Evolutionary conservation across 2,888 invertebrate species (phyloP).

Genomic region (Cerceris rybyensis): DNA sequence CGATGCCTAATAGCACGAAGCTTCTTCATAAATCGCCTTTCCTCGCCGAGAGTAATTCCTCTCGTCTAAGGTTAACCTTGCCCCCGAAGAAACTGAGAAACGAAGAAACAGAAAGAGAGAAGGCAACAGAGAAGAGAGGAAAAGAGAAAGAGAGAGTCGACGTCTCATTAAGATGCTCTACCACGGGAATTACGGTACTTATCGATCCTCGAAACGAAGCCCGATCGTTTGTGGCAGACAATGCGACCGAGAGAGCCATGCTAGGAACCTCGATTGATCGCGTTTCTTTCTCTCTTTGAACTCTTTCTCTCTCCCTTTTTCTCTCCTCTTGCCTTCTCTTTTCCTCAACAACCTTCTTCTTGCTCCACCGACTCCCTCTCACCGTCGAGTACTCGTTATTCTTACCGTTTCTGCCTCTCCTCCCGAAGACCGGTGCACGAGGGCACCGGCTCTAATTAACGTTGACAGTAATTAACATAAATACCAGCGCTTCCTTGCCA

Average conservation of each 20-base stretch:
- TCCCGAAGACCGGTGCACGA: constrained; percentile 48
- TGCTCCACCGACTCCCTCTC: constrained; percentile 10
- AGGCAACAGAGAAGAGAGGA: not conserved
- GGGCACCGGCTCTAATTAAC: constrained; percentile 78
- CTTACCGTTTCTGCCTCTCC: constrained; percentile 26
- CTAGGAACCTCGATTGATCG: constrained; percentile 58
- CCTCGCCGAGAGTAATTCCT: constrained; percentile 21
- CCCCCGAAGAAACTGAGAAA: not conserved
- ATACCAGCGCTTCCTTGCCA: constrained; percentile 78
- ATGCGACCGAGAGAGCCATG: constrained; percentile 57
- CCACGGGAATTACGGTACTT: constrained; percentile 72
- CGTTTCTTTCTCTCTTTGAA: constrained; percentile 50
- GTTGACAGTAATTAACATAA: constrained; percentile 81
- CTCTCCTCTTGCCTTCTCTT: not conserved
- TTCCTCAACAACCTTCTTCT: constrained; percentile 13
- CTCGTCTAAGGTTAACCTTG: constrained; percentile 12
- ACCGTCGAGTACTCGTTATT: constrained; percentile 50
- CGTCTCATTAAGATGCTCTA: constrained; percentile 76
- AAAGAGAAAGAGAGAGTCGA: constrained; percentile 26
- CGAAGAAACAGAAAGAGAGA: not conserved
- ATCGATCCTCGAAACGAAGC: constrained; percentile 75
- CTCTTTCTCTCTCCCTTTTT: constrained; percentile 36
- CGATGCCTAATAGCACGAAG: not conserved
- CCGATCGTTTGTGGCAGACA: constrained; percentile 69
- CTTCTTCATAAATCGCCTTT: constrained; percentile 22